A percentile compares a stretch with the other conserved stretches of the same genome.
phyloP scores from a whole-genome alignment of 2,888 invertebrate species.

The Empis livida region DNA sequence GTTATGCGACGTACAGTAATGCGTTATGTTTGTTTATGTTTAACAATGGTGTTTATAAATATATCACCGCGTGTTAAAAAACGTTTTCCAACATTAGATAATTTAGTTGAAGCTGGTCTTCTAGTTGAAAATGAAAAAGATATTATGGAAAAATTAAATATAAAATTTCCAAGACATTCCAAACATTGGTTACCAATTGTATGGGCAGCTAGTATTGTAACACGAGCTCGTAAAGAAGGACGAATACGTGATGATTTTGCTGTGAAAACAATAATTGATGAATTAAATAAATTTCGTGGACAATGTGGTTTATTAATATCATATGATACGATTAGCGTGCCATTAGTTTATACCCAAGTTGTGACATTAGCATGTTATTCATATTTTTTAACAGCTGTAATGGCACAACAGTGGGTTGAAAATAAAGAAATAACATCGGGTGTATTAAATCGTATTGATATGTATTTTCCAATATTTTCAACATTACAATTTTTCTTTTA shows the following conservation, averaged over 20 bases:
- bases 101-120: conserved; percentile 74
- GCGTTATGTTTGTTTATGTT: conserved; percentile 70
- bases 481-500: conserved; percentile 79
- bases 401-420: conserved; percentile 81
- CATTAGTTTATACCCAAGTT: conserved; percentile 75
- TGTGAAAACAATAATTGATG: conserved; percentile 80
- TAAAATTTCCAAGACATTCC: conserved; percentile 69
- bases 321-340: conserved; percentile 64
- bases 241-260: conserved; percentile 84
- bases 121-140: conserved; percentile 67
- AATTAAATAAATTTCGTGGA: conserved; percentile 71
- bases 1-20: conserved; percentile 72
- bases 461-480: conserved; percentile 83
- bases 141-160: conserved; percentile 65
- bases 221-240: conserved; percentile 79
- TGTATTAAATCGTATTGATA: conserved; percentile 53
- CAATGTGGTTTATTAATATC: conserved; percentile 63
- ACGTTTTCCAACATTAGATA: conserved; percentile 69
- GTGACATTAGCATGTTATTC: conserved; percentile 85
- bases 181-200: conserved; percentile 87
- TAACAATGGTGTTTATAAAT: conserved; percentile 78
- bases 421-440: conserved; percentile 37
- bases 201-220: conserved; percentile 84
- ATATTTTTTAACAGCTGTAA: conserved; percentile 77
- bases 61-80: conserved; percentile 81